phyloP scores from a whole-genome alignment of 2,888 invertebrate species.

The Caenorhabditis sp. region DNA sequence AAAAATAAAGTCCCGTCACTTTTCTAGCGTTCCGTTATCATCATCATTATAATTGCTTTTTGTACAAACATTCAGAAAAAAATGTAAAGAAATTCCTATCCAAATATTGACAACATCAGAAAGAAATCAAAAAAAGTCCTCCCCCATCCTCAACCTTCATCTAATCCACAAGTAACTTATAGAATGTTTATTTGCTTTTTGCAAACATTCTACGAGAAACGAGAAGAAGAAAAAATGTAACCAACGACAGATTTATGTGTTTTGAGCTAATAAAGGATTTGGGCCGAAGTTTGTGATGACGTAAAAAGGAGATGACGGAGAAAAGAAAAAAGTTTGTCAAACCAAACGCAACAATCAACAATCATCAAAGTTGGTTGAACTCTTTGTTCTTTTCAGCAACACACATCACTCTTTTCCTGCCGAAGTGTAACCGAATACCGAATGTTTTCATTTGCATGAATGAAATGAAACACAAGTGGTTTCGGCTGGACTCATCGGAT shows the following conservation, averaged over 20 bases:
- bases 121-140: constrained; percentile 21
- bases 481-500: no score
- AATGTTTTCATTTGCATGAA: no score
- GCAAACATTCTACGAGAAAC: constrained; percentile 47
- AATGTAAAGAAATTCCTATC: constrained; percentile 36
- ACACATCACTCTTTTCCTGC: constrained; percentile 18
- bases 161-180: constrained; percentile 52
- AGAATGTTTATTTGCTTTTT: constrained; percentile 55
- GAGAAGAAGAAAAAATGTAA: constrained; percentile 22
- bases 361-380: no score
- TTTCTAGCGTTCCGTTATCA: constrained; percentile 8
- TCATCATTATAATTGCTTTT: constrained; percentile 50
- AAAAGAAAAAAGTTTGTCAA: not conserved
- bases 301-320: constrained; percentile 7
- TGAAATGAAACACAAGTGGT: no score
- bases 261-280: constrained; percentile 51
- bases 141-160: constrained; percentile 9
- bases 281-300: constrained; percentile 43
- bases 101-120: constrained; percentile 46
- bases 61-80: constrained; percentile 46
- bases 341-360: constrained; percentile 7
- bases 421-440: constrained; percentile 22
- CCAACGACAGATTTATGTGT: constrained; percentile 37
- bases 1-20: constrained; percentile 45
- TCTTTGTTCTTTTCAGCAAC: constrained; percentile 16